phyloP scores from a whole-genome alignment of 2,113 vertebrate species.

The Furnarius figulus region DNA sequence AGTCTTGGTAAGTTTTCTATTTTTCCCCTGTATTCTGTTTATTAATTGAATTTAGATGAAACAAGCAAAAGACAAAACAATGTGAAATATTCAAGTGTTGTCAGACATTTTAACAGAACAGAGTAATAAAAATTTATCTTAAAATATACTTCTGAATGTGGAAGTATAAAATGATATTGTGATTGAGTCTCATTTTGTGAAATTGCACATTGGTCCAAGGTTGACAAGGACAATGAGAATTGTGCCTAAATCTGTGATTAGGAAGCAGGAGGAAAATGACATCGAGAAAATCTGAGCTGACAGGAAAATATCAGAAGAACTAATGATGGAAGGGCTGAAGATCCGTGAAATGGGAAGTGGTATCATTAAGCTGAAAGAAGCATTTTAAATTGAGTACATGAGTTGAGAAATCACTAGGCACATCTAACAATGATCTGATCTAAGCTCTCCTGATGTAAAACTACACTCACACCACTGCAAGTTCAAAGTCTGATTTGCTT shows the following conservation, averaged over 20 bases:
- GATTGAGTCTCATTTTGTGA: conserved; percentile 4
- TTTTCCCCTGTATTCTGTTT: not conserved
- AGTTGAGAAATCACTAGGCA: not conserved
- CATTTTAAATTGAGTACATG: not conserved
- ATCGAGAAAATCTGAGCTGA: not conserved
- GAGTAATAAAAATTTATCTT: not conserved
- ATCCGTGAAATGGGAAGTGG: not conserved
- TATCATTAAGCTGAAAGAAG: not conserved
- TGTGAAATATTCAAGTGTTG: not conserved
- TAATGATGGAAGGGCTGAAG: not conserved
- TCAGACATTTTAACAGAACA: not conserved
- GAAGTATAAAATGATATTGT: not conserved
- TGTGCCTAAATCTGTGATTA: conserved; percentile 15
- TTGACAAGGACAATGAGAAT: conserved; percentile 29
- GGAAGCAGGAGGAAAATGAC: not conserved
- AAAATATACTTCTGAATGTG: not conserved
- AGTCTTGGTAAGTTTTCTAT: not conserved
- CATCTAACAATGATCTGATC: not conserved
- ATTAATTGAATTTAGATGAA: not conserved
- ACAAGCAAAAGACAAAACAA: not conserved
- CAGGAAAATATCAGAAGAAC: not conserved
- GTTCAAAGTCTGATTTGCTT: not conserved
- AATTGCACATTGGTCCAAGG: not conserved
- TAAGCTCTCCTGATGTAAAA: not conserved
- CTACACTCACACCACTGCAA: not conserved